A percentile compares a stretch with the other conserved stretches of the same genome.
These are phyloP conservation scores for Bettongia penicillata DNA, from an alignment of 2,113 vertebrate genomes.

Conservation along the genomic window DNA sequence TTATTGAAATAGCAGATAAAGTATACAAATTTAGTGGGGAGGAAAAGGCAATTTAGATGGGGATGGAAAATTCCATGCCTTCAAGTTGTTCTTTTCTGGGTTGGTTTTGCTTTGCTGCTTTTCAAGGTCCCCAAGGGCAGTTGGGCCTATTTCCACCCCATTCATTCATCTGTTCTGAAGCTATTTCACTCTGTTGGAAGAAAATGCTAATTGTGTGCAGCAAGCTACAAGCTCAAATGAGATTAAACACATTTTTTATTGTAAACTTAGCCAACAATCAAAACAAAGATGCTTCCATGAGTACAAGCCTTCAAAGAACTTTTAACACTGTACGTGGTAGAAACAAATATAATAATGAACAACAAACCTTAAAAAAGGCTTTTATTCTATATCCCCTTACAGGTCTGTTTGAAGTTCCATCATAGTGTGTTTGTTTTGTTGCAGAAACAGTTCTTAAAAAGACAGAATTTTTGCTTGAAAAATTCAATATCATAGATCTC, in stretches of 20 bases:
- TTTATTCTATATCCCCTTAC: neutral
- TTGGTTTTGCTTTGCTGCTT: slow-evolving; percentile 53
- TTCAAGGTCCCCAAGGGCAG: slow-evolving; percentile 29
- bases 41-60: neutral
- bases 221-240: slow-evolving; percentile 1
- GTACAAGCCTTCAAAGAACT: neutral
- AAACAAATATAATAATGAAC: neutral
- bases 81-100: neutral
- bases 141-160: slow-evolving; percentile 51
- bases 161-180: neutral
- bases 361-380: neutral
- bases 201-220: slow-evolving; percentile 26
- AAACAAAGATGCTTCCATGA: neutral
- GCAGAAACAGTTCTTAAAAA: neutral
- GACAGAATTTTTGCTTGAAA: neutral
- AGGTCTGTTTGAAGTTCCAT: neutral
- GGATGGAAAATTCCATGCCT: neutral
- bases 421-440: neutral
- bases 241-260: neutral
- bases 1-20: neutral
- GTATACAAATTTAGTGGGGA: neutral
- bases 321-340: neutral
- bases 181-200: slow-evolving; percentile 17
- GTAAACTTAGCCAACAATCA: neutral
- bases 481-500: neutral